Percentiles rank a stretch among this genome's conserved stretches.
Evolutionary conservation across 2,888 invertebrate genomes (phyloP).

Genomic region (Salpingus planirostris): DNA sequence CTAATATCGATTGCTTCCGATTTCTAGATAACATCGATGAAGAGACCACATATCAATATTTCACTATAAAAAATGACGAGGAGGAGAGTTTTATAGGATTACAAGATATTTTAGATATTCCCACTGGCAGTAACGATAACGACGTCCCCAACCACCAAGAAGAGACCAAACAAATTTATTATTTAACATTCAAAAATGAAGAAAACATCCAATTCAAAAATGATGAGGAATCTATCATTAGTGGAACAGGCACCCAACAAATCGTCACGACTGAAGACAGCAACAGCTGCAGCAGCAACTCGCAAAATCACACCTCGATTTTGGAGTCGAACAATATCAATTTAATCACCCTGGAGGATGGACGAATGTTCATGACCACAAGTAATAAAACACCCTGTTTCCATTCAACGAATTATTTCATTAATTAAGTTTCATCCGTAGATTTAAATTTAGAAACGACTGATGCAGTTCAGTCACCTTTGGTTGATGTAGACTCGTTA

Average conservation of each 20-base stretch:
- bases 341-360: constrained; percentile 20
- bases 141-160: no score
- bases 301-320: constrained; percentile 5
- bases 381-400: constrained; percentile 4
- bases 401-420: background rate
- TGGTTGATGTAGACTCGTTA: no score
- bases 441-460: no score
- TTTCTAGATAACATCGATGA: constrained; percentile 13
- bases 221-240: no score
- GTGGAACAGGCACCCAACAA: background rate
- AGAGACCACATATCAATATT: constrained; percentile 17
- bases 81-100: constrained; percentile 12
- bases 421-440: no score
- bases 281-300: constrained; percentile 1
- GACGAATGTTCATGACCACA: constrained; percentile 22
- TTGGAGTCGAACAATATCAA: constrained; percentile 7
- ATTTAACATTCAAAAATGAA: constrained; percentile 10
- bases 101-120: constrained; percentile 14
- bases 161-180: constrained; percentile 11
- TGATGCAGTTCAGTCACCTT: no score
- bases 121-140: constrained; percentile 4
- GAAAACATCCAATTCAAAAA: constrained; percentile 1
- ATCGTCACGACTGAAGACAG: background rate
- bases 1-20: no score
- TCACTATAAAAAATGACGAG: constrained; percentile 18